phyloP scores from a whole-genome alignment of 2,797 vertebrate genomes.

The Austrolebias charrua region DNA sequence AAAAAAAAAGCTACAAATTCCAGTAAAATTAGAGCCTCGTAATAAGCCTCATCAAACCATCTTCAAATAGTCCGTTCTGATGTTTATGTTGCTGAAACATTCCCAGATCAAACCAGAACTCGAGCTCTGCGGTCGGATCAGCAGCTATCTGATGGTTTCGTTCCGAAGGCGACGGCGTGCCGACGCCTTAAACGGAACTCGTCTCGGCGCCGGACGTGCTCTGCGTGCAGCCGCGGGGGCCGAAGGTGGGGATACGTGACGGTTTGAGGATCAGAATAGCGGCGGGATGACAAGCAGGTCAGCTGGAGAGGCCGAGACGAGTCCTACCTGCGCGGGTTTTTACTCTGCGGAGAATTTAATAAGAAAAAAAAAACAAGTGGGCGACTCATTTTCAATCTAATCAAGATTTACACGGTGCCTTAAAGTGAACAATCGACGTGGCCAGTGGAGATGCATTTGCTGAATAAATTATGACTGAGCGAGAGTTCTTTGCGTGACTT shows the following conservation, averaged over 20 bases:
- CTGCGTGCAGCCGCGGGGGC: not conserved
- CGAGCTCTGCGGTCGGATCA: too few species aligned
- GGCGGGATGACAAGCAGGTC: too few species aligned
- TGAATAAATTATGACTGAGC: slow-evolving; percentile 54
- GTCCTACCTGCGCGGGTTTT: not conserved
- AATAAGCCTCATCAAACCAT: too few species aligned
- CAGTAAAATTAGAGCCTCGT: slow-evolving; percentile 4
- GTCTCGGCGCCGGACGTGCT: not conserved
- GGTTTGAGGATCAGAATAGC: not conserved
- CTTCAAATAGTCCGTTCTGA: too few species aligned
- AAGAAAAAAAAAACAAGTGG: not conserved
- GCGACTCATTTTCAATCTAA: not conserved
- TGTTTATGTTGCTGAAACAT: too few species aligned
- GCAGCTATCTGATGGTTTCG: too few species aligned
- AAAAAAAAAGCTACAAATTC: not conserved
- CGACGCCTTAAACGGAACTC: not conserved
- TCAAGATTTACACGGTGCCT: not conserved
- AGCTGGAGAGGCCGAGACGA: too few species aligned
- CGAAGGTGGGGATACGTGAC: not conserved
- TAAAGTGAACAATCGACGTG: slow-evolving; percentile 14
- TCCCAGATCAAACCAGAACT: too few species aligned
- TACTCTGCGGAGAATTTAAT: not conserved
- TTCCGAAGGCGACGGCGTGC: too few species aligned
- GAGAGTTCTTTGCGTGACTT: slow-evolving; percentile 28
- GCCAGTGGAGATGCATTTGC: slow-evolving; percentile 31